A percentile compares a stretch with the other conserved stretches of the same genome.
These are phyloP conservation scores for Aphelinus certus DNA, from an alignment of 1,140 invertebrate species.

Conservation along the genomic window DNA sequence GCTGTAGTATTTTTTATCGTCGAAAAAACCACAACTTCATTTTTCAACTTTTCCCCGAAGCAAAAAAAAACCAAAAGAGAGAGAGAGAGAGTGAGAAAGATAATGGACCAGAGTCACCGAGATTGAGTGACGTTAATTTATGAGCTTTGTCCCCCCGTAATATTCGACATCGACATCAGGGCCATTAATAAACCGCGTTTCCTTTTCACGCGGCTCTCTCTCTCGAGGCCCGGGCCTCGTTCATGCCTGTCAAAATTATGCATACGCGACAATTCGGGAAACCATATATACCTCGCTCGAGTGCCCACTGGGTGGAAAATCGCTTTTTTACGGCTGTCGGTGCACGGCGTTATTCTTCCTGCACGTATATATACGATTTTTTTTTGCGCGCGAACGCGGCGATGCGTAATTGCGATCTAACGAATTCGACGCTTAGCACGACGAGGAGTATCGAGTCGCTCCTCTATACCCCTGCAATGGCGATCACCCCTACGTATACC, in stretches of 20 bases:
- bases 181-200: conserved; percentile 20
- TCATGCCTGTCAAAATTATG: conserved; percentile 8
- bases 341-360: too few relatives aligned
- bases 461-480: too few relatives aligned
- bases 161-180: not conserved
- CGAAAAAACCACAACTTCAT: not conserved
- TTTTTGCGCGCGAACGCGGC: not conserved
- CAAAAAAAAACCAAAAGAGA: not conserved
- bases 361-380: too few relatives aligned
- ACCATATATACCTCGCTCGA: not conserved
- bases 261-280: not conserved
- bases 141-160: not conserved
- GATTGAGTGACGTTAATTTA: conserved; percentile 1
- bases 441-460: too few relatives aligned
- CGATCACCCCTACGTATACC: too few relatives aligned
- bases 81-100: too few relatives aligned
- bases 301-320: conserved; percentile 3
- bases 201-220: not conserved
- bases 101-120: too few relatives aligned
- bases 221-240: too few relatives aligned
- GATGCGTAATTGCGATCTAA: conserved; percentile 19
- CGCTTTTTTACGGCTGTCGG: conserved; percentile 15
- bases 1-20: not conserved
- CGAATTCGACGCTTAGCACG: not conserved
- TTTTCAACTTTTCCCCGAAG: conserved; percentile 1